Evolutionary conservation across 2,113 vertebrate genomes (phyloP), one percentile per base, ranked within the genome.

Genomic region (Acinonyx jubatus): DNA sequence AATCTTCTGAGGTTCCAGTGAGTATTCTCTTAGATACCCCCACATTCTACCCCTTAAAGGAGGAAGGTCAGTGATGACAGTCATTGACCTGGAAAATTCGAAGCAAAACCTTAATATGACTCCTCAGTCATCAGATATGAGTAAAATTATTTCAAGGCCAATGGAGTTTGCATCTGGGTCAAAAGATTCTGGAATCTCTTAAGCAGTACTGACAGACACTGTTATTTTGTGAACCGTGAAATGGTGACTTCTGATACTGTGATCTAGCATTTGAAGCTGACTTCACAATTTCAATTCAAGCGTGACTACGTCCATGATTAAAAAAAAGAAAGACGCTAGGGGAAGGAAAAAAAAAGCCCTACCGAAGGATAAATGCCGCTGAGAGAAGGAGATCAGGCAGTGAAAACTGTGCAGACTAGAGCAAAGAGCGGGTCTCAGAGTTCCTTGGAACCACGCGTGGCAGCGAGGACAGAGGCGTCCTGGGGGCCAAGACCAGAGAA

Each of bases 221-320:
- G 97, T 98, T 97, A 97, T 73, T 85, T 94, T 55, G 65, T 97
- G 97, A 97, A 97, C 98, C 96, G 31, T 98, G 97, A 98, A 97
- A 98, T 98, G 97, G 96, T 96, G 93, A 82, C 97, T 93, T 98
- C 94, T 94, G 88, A 78, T 96, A 98, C 87, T 98, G 97, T 98
- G 94, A 97, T 97, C 93, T 95, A 91, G 76, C 84, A 79, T 97
- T 96, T 89, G 92, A 98, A 97, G 89, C 98, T 98, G 98, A 97
- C 94, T 97, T 98, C 96, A 98, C 96, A 88, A 69, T 94, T 98
- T 93, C 91, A 93, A 89, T 79, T 97, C 97, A 96, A 97, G 97
- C 93, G 0, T 97, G 98, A 97, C 96, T 82, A 98, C n/a, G 92
- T 97, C 91, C 76, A 66, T 96, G 93, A 97, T 98, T 98, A 95